Evolutionary conservation across 1,140 invertebrate species (phyloP).

Genomic region (Homalodisca vitripennis): DNA sequence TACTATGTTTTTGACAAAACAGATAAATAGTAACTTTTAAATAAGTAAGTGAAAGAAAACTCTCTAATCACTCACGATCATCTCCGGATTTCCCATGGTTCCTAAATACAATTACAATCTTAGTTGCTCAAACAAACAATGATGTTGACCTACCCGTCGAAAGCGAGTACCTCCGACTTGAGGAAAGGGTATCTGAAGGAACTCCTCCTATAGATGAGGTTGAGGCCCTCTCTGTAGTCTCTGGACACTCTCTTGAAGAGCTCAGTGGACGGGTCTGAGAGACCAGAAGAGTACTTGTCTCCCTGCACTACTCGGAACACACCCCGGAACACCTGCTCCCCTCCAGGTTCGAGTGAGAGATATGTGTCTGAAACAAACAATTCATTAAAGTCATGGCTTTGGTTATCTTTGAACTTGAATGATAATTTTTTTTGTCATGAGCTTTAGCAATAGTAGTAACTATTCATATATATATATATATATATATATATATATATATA

Average conservation of each 20-base stretch:
- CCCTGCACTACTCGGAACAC: constrained; percentile 67
- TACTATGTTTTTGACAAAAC: no score
- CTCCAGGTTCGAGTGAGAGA: constrained; percentile 68
- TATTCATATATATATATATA: neutral
- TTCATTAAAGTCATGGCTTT: no score
- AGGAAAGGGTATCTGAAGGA: constrained; percentile 66
- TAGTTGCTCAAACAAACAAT: no score
- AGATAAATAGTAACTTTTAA: no score
- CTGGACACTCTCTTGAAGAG: constrained; percentile 65
- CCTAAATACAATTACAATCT: no score
- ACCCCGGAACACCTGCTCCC: constrained; percentile 76
- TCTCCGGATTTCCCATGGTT: no score
- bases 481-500: constrained; percentile 6
- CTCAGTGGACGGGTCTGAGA: constrained; percentile 64
- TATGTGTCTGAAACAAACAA: constrained; percentile 72
- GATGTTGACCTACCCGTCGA: constrained; percentile 81
- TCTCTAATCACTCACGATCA: no score
- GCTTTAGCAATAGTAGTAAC: no score
- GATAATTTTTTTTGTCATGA: no score
- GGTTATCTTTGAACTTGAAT: no score
- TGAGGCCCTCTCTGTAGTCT: constrained; percentile 70
- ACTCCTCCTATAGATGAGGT: constrained; percentile 71
- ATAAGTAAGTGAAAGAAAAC: no score
- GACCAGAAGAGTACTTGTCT: constrained; percentile 61
- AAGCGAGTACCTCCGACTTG: constrained; percentile 66